phyloP scores from a whole-genome alignment of 2,797 vertebrate genomes.

The Emydoidea blandingii region DNA sequence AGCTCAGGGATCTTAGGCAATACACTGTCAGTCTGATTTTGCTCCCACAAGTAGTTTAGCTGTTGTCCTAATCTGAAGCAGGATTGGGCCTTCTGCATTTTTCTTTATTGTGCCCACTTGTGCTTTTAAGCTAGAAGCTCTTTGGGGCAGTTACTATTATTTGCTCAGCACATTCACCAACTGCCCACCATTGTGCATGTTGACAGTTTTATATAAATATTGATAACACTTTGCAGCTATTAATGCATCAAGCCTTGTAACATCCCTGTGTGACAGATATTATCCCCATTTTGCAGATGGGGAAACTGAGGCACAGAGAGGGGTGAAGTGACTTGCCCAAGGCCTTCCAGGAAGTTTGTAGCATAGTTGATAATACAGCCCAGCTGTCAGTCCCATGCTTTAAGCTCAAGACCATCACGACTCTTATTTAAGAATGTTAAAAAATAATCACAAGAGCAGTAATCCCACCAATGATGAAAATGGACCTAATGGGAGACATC shows the following conservation, averaged over 20 bases:
- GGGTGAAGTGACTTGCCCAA: not conserved
- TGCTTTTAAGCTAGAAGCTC: not conserved
- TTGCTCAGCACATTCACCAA: not conserved
- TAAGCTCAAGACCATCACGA: not conserved
- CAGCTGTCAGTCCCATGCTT: not conserved
- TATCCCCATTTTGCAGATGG: not conserved
- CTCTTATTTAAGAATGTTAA: constrained; percentile 40
- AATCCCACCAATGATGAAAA: constrained; percentile 22
- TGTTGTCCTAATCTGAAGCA: not conserved
- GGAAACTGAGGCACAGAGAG: not conserved
- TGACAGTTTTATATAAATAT: not conserved
- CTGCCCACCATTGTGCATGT: not conserved
- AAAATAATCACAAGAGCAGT: constrained; percentile 38
- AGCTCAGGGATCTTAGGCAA: not conserved
- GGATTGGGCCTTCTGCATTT: not conserved
- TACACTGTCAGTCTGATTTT: not conserved
- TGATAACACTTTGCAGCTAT: fast-evolving
- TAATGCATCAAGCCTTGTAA: not conserved
- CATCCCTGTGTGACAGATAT: not conserved
- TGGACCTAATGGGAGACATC: constrained; percentile 15
- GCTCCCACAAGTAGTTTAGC: not conserved
- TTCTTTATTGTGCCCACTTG: not conserved
- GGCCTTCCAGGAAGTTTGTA: not conserved
- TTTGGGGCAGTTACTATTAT: not conserved
- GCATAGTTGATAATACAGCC: not conserved